Evolutionary conservation across 2,888 invertebrate genomes (phyloP).

Genomic region (Rotaria socialis): DNA sequence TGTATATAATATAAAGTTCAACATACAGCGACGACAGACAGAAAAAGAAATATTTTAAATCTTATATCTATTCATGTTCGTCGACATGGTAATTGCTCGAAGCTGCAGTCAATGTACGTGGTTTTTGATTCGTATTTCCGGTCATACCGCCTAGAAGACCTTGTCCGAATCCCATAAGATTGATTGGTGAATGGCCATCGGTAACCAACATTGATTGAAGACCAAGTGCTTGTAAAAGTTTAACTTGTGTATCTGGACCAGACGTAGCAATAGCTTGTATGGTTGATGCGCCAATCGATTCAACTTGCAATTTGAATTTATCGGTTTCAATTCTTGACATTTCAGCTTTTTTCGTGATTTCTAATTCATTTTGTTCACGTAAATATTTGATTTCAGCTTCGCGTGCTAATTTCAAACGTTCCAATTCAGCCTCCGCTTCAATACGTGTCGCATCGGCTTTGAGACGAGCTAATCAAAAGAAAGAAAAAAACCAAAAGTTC

Average conservation of each 20-base stretch:
- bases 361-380: constrained; percentile 60
- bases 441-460: constrained; percentile 61
- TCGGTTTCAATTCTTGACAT: constrained; percentile 59
- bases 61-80: neutral
- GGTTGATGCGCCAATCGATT: constrained; percentile 60
- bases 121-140: constrained; percentile 49
- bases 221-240: constrained; percentile 60
- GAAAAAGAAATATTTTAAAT: neutral
- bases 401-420: constrained; percentile 59
- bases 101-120: neutral
- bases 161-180: constrained; percentile 61
- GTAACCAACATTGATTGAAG: constrained; percentile 62
- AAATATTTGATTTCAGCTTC: constrained; percentile 60
- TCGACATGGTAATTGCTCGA: neutral
- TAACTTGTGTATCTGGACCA: constrained; percentile 49
- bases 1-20: neutral
- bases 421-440: constrained; percentile 61
- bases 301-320: constrained; percentile 60
- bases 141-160: constrained; percentile 60
- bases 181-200: constrained; percentile 61
- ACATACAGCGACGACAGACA: neutral
- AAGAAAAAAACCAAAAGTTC: neutral
- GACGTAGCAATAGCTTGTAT: constrained; percentile 49
- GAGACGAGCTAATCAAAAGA: constrained; percentile 53
- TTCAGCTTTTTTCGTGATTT: constrained; percentile 56